These are phyloP conservation scores for Adelognathus sp. DNA, from an alignment of 2,888 invertebrate genomes.

Conservation along the genomic window DNA sequence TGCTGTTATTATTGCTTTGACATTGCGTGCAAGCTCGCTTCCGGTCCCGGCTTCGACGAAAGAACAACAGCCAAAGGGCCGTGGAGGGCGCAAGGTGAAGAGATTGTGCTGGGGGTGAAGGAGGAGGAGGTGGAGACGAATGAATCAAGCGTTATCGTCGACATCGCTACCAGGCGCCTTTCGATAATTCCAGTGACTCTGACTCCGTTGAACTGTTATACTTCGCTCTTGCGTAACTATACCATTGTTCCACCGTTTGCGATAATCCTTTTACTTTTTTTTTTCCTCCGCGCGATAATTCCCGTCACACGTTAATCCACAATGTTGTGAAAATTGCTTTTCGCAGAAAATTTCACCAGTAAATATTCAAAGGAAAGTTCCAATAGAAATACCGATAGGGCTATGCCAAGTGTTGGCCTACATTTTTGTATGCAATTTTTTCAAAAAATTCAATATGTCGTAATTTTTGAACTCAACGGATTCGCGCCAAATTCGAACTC, in stretches of 20 bases:
- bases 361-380: too few species aligned
- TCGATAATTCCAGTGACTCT: constrained; percentile 14
- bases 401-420: too few species aligned
- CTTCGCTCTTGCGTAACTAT: background rate
- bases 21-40: constrained; percentile 59
- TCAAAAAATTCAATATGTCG: too few species aligned
- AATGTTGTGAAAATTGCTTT: background rate
- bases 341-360: background rate
- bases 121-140: background rate
- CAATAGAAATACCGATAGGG: too few species aligned
- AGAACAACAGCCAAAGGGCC: constrained; percentile 4
- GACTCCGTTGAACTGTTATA: background rate
- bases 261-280: background rate
- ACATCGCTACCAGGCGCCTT: constrained; percentile 36
- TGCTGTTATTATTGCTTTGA: constrained; percentile 55
- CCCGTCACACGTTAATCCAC: background rate
- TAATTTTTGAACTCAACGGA: too few species aligned
- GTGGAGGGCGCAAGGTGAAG: background rate
- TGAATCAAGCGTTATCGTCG: constrained; percentile 31
- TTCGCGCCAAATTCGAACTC: too few species aligned
- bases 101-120: background rate
- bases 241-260: background rate
- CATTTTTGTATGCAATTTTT: too few species aligned
- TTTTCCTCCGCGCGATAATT: background rate
- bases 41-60: constrained; percentile 45